Conservation (phyloP, 2,888 invertebrate species). For the Platycheirus rosarum region DNA sequence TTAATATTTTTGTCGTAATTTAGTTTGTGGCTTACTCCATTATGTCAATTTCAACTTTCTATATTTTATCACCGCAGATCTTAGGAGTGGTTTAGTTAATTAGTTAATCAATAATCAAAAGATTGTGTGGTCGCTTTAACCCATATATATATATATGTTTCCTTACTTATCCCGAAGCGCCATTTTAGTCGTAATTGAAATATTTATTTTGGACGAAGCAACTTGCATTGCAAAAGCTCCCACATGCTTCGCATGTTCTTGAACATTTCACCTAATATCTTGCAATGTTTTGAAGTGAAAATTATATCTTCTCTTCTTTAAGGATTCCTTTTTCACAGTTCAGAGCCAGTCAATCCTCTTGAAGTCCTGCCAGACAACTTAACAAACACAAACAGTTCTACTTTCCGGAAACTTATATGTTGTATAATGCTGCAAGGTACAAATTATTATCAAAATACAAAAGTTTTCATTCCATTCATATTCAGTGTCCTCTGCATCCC, state of each 20-base stretch:
- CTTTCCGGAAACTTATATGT: slow-evolving; percentile 57
- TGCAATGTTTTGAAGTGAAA: slow-evolving; percentile 9
- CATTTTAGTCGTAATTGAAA: neutral
- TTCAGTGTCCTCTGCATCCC: slow-evolving; percentile 47
- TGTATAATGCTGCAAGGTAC: slow-evolving; percentile 45
- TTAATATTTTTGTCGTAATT: too few species aligned
- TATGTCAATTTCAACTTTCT: too few species aligned
- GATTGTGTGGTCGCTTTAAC: too few species aligned
- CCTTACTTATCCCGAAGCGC: too few species aligned
- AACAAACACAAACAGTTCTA: slow-evolving; percentile 49
- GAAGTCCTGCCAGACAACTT: slow-evolving; percentile 40
- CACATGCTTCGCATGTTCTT: neutral
- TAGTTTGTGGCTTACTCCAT: too few species aligned
- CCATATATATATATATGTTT: too few species aligned
- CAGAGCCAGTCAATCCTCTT: slow-evolving; percentile 24
- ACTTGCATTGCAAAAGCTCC: neutral
- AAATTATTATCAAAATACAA: slow-evolving; percentile 72
- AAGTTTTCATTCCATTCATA: slow-evolving; percentile 45
- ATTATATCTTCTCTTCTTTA: slow-evolving; percentile 20
- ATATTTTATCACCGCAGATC: too few species aligned
- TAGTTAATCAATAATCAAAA: too few species aligned
- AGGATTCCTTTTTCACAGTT: slow-evolving; percentile 9
- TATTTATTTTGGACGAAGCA: neutral
- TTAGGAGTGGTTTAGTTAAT: too few species aligned
- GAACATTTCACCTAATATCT: neutral